phyloP scores from a whole-genome alignment of 2,797 vertebrate genomes.

The Holocentrus rufus region DNA sequence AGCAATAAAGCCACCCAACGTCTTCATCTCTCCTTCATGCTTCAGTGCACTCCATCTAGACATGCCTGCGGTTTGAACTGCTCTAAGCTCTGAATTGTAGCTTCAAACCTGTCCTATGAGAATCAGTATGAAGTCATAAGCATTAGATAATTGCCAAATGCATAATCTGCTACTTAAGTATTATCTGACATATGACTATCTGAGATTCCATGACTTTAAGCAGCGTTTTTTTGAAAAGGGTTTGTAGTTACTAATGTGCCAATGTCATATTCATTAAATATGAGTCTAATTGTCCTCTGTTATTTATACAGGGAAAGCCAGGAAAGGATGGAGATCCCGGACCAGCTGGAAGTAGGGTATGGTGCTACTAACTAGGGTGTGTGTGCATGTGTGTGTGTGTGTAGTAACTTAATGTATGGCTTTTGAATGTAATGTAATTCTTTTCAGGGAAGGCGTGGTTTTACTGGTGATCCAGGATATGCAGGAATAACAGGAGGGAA shows the following conservation, averaged over 20 bases:
- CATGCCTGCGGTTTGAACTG: not conserved
- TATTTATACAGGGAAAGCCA: constrained; percentile 63
- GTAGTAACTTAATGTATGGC: not conserved
- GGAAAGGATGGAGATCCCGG: constrained; percentile 70
- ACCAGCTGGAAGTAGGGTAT: constrained; percentile 50
- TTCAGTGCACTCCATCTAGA: too few relatives aligned
- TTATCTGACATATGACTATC: too few relatives aligned
- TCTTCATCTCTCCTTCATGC: too few relatives aligned
- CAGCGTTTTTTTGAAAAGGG: too few relatives aligned
- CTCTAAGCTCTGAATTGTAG: not conserved
- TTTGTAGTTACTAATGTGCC: too few relatives aligned
- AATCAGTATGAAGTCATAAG: not conserved
- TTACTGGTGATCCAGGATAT: constrained; percentile 55
- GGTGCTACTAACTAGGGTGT: not conserved
- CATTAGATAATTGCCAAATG: not conserved
- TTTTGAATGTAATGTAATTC: constrained; percentile 32
- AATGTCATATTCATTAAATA: too few relatives aligned
- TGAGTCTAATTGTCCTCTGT: constrained; percentile 10
- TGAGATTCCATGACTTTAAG: too few relatives aligned
- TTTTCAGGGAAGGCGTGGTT: constrained; percentile 65
- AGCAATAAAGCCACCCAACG: too few relatives aligned
- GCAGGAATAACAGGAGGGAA: constrained; percentile 44
- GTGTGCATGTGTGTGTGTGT: constrained; percentile 2
- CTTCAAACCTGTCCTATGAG: not conserved
- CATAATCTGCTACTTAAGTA: too few relatives aligned